Evolutionary conservation across 92 coral and sea anemone species (phyloP), one percentile per base, ranked within the genome.

Genomic region (Blastomussa wellsi): DNA sequence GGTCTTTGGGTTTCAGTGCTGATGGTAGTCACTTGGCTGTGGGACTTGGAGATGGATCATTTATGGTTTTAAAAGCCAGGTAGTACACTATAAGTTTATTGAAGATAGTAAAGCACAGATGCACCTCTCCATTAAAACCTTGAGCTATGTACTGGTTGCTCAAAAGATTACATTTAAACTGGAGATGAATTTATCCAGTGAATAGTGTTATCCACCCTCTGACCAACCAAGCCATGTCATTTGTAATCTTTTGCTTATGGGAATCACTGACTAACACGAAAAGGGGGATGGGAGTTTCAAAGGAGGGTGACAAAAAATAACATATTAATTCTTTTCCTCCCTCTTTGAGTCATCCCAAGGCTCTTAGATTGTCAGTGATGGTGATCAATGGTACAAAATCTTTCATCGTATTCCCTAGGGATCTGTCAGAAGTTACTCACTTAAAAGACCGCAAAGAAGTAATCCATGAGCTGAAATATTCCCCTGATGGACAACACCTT

Each of bases 31-130:
- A 97, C 64, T 79, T 97, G 66, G 99, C 92, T 12, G 98, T 90
- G 28, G 99, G 99, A 12, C 90, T 97, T 68, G 93, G 93, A 26
- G 97, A 97, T 88, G 99, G 99, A 28, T 97, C 99, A 19, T 97
- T 97, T 59, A 88, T 90, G 91, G 92, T 97, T 39, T 89, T 97
- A 16, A 97, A 97, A 79, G 95, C 99, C 62, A 97, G 99, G 99
- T 95, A 84, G 11, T 3, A 13, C 11, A 3, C 11, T 44, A n/a
- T n/a, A n/a, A n/a, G n/a, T n/a, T n/a, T n/a, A n/a, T n/a, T n/a
- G n/a, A n/a, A n/a, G n/a, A n/a, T n/a, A n/a, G n/a, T n/a, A n/a
- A n/a, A n/a, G n/a, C n/a, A n/a, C n/a, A n/a, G n/a, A n/a, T n/a
- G n/a, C n/a, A n/a, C n/a, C n/a, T n/a, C n/a, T n/a, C n/a, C n/a